phyloP scores from a whole-genome alignment of 2,113 vertebrate genomes.

The Megaceryle torquata region DNA sequence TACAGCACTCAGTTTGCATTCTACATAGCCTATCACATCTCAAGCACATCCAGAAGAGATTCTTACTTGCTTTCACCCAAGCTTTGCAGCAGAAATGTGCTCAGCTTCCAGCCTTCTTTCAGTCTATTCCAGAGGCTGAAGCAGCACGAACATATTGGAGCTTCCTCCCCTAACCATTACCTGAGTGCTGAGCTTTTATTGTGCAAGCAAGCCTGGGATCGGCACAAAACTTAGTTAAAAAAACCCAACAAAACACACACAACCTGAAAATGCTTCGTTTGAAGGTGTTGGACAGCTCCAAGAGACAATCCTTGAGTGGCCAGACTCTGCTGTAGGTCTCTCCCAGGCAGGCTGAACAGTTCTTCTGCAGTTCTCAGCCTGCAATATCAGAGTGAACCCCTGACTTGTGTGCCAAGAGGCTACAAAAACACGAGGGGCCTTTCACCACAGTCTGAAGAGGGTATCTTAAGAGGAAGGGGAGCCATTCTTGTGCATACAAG shows the following conservation, averaged over 20 bases:
- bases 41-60: neutral
- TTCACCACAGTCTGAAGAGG: rapidly evolving
- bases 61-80: neutral
- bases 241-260: neutral
- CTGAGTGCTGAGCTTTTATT: neutral
- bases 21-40: neutral
- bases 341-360: neutral
- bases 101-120: neutral
- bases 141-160: neutral
- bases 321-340: neutral
- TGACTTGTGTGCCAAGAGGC: neutral
- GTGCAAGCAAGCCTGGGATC: neutral
- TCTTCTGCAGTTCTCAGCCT: neutral
- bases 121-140: neutral
- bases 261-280: neutral
- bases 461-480: neutral
- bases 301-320: rapidly evolving
- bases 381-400: neutral
- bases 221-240: neutral
- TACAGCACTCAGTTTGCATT: neutral
- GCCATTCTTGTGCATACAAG: neutral
- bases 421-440: neutral
- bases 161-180: neutral
- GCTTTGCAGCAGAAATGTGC: neutral
- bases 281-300: constrained; percentile 5